A percentile compares a stretch with the other conserved stretches of the same genome.
Conservation (phyloP, 2,888 invertebrate species). For the Pherbina coryleti region DNA sequence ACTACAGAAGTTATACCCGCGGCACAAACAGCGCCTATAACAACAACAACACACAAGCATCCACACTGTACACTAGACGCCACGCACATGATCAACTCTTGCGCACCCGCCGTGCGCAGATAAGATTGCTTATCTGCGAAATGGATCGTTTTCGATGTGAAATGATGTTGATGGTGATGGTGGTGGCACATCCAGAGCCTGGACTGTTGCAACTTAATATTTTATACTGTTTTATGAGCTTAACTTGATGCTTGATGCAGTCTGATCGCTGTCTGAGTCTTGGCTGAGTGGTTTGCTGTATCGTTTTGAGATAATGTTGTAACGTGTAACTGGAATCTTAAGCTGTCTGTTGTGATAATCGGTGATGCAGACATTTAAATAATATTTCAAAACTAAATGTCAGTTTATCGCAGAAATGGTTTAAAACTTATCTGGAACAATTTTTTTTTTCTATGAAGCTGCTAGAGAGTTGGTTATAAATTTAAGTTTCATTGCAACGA, state of each 20-base stretch:
- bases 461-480: too few species aligned
- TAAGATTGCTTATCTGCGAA: slow-evolving; percentile 61
- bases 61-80: slow-evolving; percentile 10
- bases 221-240: slow-evolving; percentile 54
- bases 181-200: slow-evolving; percentile 67
- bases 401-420: slow-evolving; percentile 46
- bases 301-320: slow-evolving; percentile 30
- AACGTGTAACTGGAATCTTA: slow-evolving; percentile 55
- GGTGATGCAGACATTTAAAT: slow-evolving; percentile 62
- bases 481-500: too few species aligned
- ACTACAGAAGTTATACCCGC: too few species aligned
- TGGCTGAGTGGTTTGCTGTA: not conserved
- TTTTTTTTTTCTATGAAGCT: not conserved
- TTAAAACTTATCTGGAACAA: slow-evolving; percentile 17
- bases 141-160: slow-evolving; percentile 67
- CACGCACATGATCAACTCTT: slow-evolving; percentile 49
- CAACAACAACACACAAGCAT: slow-evolving; percentile 27
- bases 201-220: slow-evolving; percentile 65
- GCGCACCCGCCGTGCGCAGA: slow-evolving; percentile 52
- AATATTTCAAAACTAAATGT: slow-evolving; percentile 54
- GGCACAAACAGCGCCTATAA: slow-evolving; percentile 10
- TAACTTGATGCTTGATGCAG: not conserved
- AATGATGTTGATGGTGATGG: slow-evolving; percentile 54
- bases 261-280: not conserved
- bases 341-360: slow-evolving; percentile 61